Evolutionary conservation across 2,888 invertebrate genomes (phyloP), one percentile per base, ranked within the genome.

Genomic region (Pyrrhosoma nymphula): DNA sequence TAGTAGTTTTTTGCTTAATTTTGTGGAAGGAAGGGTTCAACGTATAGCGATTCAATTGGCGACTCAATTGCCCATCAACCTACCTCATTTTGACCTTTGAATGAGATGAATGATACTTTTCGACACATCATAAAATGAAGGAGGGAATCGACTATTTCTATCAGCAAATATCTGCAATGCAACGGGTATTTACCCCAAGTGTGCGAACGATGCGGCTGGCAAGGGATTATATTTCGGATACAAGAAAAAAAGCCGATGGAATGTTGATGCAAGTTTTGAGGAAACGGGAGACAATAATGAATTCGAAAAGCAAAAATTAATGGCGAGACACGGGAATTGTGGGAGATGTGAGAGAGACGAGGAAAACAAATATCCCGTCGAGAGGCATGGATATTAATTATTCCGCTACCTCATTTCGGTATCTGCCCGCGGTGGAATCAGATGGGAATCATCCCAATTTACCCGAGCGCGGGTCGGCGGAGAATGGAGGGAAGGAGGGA

Each of bases 341-440:
- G 35, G 30, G 18, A 35, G 30, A 35, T 35, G 82, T 35, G 35
- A 30, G 35, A 14, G 35, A 82, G 82, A 35, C 82, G 82, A 35
- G 82, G 82, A 82, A 82, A 82, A 82, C 35, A 82, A 82, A 35
- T 82, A 82, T 18, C 82, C 82, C 82, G 82, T 35, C 82, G 26
- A 16, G 30, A 82, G 82, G 35, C 35, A 35, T 35, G 35, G 82
- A 82, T 82, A 82, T 82, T 82, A 82, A 82, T 82, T 82, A 82
- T 82, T 82, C 30, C 82, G 82, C 82, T 82, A 82, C 82, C 82
- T 82, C 82, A 82, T 82, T 35, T 26, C 82, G 82, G 82, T 82
- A 82, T 82, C 82, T 35, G 82, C 82, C 82, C 18, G 82, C 82
- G 82, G 82, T 82, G 35, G 82, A 82, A 82, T 82, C 82, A 82